These are phyloP conservation scores for Equus quagga DNA, from an alignment of 2,113 vertebrate species.

Conservation along the genomic window DNA sequence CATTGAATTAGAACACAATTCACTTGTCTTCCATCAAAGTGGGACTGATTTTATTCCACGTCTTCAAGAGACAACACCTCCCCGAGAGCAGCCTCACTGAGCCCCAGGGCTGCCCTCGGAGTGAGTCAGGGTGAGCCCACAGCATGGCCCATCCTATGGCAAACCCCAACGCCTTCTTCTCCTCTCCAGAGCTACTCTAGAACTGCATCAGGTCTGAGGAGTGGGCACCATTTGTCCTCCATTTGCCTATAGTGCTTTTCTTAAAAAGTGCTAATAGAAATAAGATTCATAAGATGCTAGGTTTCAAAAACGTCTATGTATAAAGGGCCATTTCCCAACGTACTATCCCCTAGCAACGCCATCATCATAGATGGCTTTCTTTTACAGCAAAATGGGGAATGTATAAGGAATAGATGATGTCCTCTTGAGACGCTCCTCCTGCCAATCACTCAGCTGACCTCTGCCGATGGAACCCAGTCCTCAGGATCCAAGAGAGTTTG, in stretches of 20 bases:
- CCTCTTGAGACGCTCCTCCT: neutral
- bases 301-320: neutral
- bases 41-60: neutral
- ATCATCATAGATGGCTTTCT: neutral
- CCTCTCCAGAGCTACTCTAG: neutral
- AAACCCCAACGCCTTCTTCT: neutral
- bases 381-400: neutral
- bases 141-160: neutral
- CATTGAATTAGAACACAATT: neutral
- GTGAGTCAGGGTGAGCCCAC: neutral
- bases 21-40: neutral
- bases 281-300: constrained; percentile 3
- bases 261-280: neutral
- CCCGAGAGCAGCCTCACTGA: neutral
- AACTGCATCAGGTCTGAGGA: neutral
- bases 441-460: neutral
- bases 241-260: neutral
- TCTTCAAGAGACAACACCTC: neutral
- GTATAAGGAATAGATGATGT: neutral
- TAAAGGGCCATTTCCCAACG: neutral
- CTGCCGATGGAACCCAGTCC: neutral
- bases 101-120: neutral
- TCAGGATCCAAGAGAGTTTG: neutral
- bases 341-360: neutral
- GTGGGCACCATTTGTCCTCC: neutral